phyloP scores from a whole-genome alignment of 2,888 invertebrate species.

The Aelia acuminata region DNA sequence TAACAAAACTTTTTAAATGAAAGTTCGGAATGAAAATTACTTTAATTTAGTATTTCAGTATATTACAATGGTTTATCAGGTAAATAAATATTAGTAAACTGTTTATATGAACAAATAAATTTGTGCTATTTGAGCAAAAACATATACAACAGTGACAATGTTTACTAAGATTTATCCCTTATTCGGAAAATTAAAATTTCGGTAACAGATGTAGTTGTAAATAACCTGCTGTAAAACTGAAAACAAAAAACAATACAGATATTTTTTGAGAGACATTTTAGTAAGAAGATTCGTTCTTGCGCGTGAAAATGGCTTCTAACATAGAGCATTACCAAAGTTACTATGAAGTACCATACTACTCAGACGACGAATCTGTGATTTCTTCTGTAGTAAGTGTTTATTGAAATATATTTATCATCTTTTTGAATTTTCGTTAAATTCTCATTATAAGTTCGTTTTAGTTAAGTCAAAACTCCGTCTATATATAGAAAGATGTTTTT shows the following conservation, averaged over 20 bases:
- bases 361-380: not conserved
- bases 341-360: not conserved
- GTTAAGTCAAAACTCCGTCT: not conserved
- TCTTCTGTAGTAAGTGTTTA: not conserved
- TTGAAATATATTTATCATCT: not conserved
- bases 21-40: no score
- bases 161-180: no score
- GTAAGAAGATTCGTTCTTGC: not conserved
- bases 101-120: no score
- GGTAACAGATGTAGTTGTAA: constrained; percentile 18
- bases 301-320: not conserved
- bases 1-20: no score
- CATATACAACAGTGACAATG: no score
- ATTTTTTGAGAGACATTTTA: not conserved
- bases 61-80: no score
- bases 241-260: constrained; percentile 1
- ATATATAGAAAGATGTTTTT: not conserved
- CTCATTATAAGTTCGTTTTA: not conserved
- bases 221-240: constrained; percentile 18
- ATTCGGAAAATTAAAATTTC: not conserved
- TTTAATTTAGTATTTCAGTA: no score
- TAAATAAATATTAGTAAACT: no score
- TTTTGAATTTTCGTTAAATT: not conserved
- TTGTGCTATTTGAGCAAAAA: no score
- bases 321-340: not conserved